These are phyloP conservation scores for Myzus persicae DNA, from an alignment of 1,140 invertebrate species.

Conservation along the genomic window DNA sequence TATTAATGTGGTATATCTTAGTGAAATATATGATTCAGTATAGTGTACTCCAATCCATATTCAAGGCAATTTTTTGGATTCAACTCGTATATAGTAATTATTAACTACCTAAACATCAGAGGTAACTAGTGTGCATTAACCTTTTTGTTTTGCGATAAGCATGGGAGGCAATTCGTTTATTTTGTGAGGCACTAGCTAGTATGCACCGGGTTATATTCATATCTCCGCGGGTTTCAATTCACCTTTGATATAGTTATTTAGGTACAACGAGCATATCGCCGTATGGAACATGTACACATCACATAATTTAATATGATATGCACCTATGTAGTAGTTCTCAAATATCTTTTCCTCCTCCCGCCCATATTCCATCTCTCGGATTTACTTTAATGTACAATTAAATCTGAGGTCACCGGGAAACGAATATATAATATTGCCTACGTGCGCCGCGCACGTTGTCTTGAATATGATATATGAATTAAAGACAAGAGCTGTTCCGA, in stretches of 20 bases:
- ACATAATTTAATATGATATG: neutral
- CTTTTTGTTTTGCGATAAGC: no score
- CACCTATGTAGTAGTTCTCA: neutral
- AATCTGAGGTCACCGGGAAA: neutral
- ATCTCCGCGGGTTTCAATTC: neutral
- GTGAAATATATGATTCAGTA: no score
- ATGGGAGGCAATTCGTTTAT: no score
- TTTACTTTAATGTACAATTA: neutral
- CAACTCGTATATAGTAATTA: no score
- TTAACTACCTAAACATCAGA: no score
- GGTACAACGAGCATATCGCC: neutral
- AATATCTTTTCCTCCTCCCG: neutral
- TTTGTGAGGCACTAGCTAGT: no score
- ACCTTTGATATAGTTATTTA: neutral
- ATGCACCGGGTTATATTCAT: neutral
- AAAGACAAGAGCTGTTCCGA: neutral
- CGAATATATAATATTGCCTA: neutral
- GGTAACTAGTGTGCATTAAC: no score
- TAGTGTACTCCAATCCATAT: no score
- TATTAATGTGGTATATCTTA: no score
- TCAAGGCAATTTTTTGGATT: no score
- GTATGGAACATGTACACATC: neutral
- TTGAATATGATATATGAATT: neutral
- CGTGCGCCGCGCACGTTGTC: neutral
- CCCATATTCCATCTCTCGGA: neutral